Conservation (phyloP, 2,113 vertebrate genomes). For the Phalacrocorax brasilianus region DNA sequence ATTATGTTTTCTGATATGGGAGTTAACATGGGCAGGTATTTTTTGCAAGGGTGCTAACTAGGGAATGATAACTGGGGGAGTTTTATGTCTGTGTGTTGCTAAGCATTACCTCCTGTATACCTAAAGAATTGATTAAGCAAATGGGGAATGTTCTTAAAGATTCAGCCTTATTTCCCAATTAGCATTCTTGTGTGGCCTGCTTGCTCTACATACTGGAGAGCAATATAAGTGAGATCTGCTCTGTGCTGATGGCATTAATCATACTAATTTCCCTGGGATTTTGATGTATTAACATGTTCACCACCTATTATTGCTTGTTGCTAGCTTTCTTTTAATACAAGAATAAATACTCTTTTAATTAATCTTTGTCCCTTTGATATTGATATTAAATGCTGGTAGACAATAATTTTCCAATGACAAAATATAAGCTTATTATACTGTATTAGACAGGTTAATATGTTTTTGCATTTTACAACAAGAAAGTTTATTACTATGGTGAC, state of each 20-base stretch:
- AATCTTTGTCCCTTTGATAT: slow-evolving; percentile 18
- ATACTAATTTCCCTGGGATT: slow-evolving; percentile 15
- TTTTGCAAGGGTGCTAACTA: background rate
- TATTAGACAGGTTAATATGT: slow-evolving; percentile 13
- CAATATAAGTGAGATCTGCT: background rate
- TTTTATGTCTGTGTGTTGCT: background rate
- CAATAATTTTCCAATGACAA: slow-evolving; percentile 12
- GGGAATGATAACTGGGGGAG: background rate
- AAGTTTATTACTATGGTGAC: slow-evolving; percentile 42
- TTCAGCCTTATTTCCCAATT: background rate
- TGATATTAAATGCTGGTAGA: background rate
- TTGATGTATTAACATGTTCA: slow-evolving; percentile 1
- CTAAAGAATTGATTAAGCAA: background rate
- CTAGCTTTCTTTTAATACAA: slow-evolving; percentile 14
- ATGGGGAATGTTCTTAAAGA: background rate
- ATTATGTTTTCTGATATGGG: background rate
- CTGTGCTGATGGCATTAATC: background rate
- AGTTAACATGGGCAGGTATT: background rate
- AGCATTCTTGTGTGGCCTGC: background rate
- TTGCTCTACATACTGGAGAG: background rate
- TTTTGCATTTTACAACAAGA: slow-evolving; percentile 40
- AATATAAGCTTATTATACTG: background rate
- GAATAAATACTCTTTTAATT: background rate
- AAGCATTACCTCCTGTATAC: background rate
- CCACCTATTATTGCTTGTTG: slow-evolving; percentile 13